Evolutionary conservation across 2,797 vertebrate species (phyloP), one percentile per base, ranked within the genome.

Genomic region (Anas georgica): DNA sequence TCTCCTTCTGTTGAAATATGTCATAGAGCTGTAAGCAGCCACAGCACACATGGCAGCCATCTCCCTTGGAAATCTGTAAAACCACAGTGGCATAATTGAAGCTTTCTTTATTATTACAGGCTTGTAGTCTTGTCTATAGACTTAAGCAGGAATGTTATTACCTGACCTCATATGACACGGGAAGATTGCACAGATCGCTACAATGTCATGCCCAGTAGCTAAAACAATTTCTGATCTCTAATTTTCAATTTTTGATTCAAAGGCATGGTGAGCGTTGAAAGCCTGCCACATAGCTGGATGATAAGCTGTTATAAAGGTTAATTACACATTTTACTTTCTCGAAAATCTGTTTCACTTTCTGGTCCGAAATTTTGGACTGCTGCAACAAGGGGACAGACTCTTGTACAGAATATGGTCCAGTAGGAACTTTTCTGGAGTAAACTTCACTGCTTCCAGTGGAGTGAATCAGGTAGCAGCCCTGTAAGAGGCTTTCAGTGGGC

Each of bases 281-380:
- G 52, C 67, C 43, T 69, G 83, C 59, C 45, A 37, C 23, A 4
- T 39, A 64, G 25, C 58, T 86, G 35, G 59, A 62, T 48, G 46
- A 73, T 46, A 84, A 81, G 22, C 45, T 86, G 4, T 20, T 86
- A 20, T 45, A 86, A 90, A 88, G 74, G 67, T 86, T 93, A 93
- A 90, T 86, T 90, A 29, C 50, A 25, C 7, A 6, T 58, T 95
- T 91, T 66, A 76, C 50, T 85, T 88, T 86, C 29, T 90, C 74
- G 58, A 89, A 92, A 86, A 67, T 63, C 22, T 87, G 3, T 66
- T 91, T 94, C 4, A 62, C 68, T 91, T 90, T 92, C 29, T 78
- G 18, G 7, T 45, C 63, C 78, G 77, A 90, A 91, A 66, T 69
- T 59, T 92, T 35, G 26, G 62, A 26, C 39, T 81, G 18, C 66